These are phyloP conservation scores for Aspiorhynchus laticeps DNA, from an alignment of 2,113 vertebrate genomes.

Conservation along the genomic window DNA sequence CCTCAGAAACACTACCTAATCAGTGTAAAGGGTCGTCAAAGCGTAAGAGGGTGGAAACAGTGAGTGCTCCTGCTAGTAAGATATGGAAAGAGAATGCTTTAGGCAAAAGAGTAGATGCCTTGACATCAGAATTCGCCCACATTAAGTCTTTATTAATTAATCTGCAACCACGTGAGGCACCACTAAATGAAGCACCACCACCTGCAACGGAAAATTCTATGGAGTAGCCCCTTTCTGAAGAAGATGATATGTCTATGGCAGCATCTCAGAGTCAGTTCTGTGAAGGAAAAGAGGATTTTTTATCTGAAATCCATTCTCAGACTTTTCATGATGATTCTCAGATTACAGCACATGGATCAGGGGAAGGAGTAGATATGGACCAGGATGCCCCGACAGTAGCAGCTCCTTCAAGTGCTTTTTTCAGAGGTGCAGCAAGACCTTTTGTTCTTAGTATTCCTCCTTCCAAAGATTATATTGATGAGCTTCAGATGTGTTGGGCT, in stretches of 20 bases:
- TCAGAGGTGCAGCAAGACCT: too few relatives aligned
- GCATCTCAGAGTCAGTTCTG: background rate
- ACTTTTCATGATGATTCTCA: too few relatives aligned
- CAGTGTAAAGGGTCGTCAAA: background rate
- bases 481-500: too few relatives aligned
- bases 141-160: background rate
- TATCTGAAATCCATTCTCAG: too few relatives aligned
- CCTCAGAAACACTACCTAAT: background rate
- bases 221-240: background rate
- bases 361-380: too few relatives aligned
- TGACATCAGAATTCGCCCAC: background rate
- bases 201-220: background rate
- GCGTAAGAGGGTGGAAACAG: background rate
- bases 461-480: too few relatives aligned
- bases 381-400: background rate
- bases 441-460: too few relatives aligned
- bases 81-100: background rate
- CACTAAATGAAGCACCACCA: background rate
- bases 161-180: background rate
- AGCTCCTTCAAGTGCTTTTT: too few relatives aligned
- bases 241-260: background rate
- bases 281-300: too few relatives aligned
- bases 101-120: background rate
- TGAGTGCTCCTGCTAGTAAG: background rate
- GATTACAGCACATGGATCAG: too few relatives aligned